These are phyloP conservation scores for Myotis yumanensis DNA, from an alignment of 2,113 vertebrate species.

Conservation along the genomic window DNA sequence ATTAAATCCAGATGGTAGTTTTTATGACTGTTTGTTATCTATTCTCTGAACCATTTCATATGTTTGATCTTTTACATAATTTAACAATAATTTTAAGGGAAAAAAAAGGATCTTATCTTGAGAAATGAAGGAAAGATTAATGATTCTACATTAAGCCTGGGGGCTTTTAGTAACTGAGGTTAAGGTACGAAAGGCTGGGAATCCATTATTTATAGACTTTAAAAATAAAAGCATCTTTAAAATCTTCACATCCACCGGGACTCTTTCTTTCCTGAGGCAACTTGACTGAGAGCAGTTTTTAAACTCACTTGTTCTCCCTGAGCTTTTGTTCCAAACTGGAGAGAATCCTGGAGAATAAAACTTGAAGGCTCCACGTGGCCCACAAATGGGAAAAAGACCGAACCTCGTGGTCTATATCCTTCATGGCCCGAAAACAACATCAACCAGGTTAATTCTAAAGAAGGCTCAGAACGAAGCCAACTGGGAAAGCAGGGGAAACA, in stretches of 20 bases:
- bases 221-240: slow-evolving; percentile 52
- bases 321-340: neutral
- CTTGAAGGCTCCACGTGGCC: neutral
- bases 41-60: slow-evolving; percentile 45
- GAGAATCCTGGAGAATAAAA: neutral
- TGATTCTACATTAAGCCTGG: slow-evolving; percentile 30
- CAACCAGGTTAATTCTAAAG: slow-evolving; percentile 22
- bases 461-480: neutral
- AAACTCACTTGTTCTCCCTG: neutral
- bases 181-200: slow-evolving; percentile 9
- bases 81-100: slow-evolving; percentile 50
- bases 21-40: slow-evolving; percentile 39
- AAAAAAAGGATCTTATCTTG: neutral
- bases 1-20: slow-evolving; percentile 62
- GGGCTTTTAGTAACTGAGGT: slow-evolving; percentile 11
- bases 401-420: neutral
- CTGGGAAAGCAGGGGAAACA: neutral
- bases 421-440: neutral
- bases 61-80: slow-evolving; percentile 55
- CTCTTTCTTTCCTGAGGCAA: slow-evolving; percentile 8
- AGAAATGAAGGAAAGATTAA: slow-evolving; percentile 58
- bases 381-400: neutral
- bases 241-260: slow-evolving; percentile 32
- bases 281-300: neutral
- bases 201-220: slow-evolving; percentile 52